Evolutionary conservation across 2,113 vertebrate species (phyloP), one percentile per base, ranked within the genome.

Genomic region (Conger conger): DNA sequence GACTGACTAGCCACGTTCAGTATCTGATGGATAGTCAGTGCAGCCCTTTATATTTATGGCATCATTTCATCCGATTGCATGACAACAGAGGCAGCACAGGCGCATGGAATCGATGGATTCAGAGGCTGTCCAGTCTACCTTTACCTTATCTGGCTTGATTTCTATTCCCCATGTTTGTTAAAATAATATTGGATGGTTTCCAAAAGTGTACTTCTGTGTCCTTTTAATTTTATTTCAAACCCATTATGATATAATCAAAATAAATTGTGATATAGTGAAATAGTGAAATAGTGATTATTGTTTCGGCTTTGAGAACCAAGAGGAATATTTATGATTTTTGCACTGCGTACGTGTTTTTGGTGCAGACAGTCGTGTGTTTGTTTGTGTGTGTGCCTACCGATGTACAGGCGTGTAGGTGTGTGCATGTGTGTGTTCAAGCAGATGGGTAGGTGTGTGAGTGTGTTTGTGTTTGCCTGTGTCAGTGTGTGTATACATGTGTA

Each of bases 141-240:
- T 80, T 36, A 63, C 33, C 6, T 53, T 54, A 63, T 38, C 68
- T 60, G 54, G 33, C 27, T 86, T 83, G 76, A 78, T 86, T 77
- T 85, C n/a, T 53, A 68, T 84, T 80, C 9, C 85, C 45, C 45
- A 11, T 83, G 23, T 86, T 79, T 82, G 80, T 86, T 50, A 82
- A 57, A 63, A 63, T 63, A 63, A 63, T 63, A 63, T 23, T 23
- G 3, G 57, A 23, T 20, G 20, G 45, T 13, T 50, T 9, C 11
- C 9, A 1, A 42, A 42, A 42, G 9, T 6, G 9, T n/a, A n/a
- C n/a, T n/a, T n/a, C n/a, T 50, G 45, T 50, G 11, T 50, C 1
- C 11, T 50, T 13, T 50, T 50, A 11, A 8, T 50, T 50, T 50
- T 50, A 50, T 50, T 9, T 13, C 1, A 50, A 50, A 50, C 45